Base-by-base conservation (phyloP, 2,113 vertebrate genomes). In the Plectropomus leopardus region DNA sequence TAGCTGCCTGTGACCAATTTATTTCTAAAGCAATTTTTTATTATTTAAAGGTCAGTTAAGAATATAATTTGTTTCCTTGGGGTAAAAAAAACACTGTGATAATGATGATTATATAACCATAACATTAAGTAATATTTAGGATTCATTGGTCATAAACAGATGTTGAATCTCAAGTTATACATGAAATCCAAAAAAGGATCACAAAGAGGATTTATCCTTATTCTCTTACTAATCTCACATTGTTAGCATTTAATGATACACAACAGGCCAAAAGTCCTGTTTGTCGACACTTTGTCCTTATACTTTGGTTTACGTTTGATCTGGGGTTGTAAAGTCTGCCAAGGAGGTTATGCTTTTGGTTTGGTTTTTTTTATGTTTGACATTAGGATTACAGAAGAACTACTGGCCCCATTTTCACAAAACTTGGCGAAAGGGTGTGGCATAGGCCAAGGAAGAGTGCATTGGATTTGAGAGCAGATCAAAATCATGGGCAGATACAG, bases 1-100 rank as follows among this genome's bases (percentile, higher is more conserved):
- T 57, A 54, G 48, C 50, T 53, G 40, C 15, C 24, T 75, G 58
- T 67, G 60, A 75, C 66, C 57, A 72, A 16, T 63, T 72, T 30
- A 58, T 76, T 84, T 61, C n/a, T 73, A 23, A 64, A 34, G 17
- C 17, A 53, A 48, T 2, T 28, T 59, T 53, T 44, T 30, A 45
- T 74, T 14, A 66, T 47, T 55, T 55, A 63, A 50, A 73, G 44
- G 21, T 42, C 47, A 57, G 30, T 78, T 65, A 26, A 21, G 13
- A 45, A 50, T 2, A 19, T 34, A 7, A 21, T 66, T 42, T 59
- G 26, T 28, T 67, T 21, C 10, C 7, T 54, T 19, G 5, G 13
- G 57, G n/a, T 42, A 14, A 30, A 19, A 34, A 26, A 28, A 36
- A 23, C 36, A 48, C 13, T 11, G 4, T 53, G 4, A 34, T 23